Percentiles rank a stretch among this genome's conserved stretches.
Evolutionary conservation across 2,113 vertebrate genomes (phyloP).

Genomic region (Heptranchias perlo): DNA sequence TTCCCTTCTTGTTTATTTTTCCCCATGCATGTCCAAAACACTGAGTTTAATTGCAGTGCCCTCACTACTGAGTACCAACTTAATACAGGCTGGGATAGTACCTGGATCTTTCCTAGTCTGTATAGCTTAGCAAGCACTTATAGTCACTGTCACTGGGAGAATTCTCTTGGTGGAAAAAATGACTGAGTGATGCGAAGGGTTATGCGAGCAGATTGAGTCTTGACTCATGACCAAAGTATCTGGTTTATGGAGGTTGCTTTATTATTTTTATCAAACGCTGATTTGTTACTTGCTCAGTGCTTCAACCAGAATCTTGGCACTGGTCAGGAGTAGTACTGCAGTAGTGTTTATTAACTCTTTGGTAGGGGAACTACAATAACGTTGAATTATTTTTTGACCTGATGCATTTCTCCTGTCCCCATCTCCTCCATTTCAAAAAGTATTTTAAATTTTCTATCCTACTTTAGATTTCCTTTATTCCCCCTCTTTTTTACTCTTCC

Average conservation of each 20-base stretch:
- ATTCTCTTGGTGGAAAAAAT: background rate
- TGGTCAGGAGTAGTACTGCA: background rate
- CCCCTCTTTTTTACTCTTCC: background rate
- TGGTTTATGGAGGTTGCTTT: background rate
- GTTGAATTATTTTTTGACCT: background rate
- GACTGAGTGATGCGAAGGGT: background rate
- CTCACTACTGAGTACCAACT: background rate
- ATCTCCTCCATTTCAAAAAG: background rate
- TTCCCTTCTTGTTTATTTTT: background rate
- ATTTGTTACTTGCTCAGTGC: background rate
- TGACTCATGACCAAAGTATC: background rate
- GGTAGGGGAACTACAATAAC: too few species aligned
- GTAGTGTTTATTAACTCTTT: background rate
- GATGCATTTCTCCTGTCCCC: background rate
- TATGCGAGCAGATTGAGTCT: background rate
- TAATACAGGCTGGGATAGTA: background rate
- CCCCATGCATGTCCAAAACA: background rate
- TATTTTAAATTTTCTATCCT: background rate
- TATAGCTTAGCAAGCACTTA: background rate
- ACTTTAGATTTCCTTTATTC: background rate
- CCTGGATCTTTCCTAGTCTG: background rate
- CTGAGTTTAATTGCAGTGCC: background rate
- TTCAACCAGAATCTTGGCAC: background rate
- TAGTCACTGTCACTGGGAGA: background rate
- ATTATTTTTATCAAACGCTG: background rate